Percentiles rank a stretch among this genome's conserved stretches.
Evolutionary conservation across 2,797 vertebrate genomes (phyloP).

Genomic region (Sandelia bainsii): DNA sequence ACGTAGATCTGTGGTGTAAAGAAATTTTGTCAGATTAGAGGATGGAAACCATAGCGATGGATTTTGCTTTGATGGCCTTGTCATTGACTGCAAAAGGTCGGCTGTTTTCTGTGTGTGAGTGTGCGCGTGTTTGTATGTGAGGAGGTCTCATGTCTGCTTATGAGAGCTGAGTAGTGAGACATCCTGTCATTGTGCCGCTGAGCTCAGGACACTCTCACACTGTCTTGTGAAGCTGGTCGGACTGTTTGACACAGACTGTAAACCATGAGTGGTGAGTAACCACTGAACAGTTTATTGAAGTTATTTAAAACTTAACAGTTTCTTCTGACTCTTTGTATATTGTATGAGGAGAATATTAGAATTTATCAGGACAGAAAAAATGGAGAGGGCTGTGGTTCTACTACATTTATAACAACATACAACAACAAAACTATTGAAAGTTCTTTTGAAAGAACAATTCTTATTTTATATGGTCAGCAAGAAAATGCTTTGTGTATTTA

Average conservation of each 20-base stretch:
- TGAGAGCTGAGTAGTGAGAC: slow-evolving; percentile 52
- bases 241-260: slow-evolving; percentile 34
- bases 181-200: slow-evolving; percentile 41
- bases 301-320: neutral
- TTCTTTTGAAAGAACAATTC: neutral
- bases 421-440: fast-evolving
- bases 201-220: slow-evolving; percentile 28
- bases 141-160: slow-evolving; percentile 69
- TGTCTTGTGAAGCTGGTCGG: slow-evolving; percentile 16
- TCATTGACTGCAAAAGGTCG: slow-evolving; percentile 23
- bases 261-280: slow-evolving; percentile 84
- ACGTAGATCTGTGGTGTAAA: neutral
- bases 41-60: neutral
- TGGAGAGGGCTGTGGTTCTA: neutral
- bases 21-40: neutral
- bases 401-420: neutral
- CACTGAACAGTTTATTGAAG: neutral
- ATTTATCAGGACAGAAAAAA: neutral
- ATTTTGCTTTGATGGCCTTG: slow-evolving; percentile 21
- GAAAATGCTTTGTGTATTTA: neutral
- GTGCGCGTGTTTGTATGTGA: slow-evolving; percentile 28
- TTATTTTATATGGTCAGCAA: neutral
- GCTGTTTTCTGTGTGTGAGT: slow-evolving; percentile 13
- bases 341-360: neutral
- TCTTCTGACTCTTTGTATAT: neutral